A percentile compares a stretch with the other conserved stretches of the same genome.
phyloP scores from a whole-genome alignment of 2,113 vertebrate species.

The Coregonus clupeaformis region DNA sequence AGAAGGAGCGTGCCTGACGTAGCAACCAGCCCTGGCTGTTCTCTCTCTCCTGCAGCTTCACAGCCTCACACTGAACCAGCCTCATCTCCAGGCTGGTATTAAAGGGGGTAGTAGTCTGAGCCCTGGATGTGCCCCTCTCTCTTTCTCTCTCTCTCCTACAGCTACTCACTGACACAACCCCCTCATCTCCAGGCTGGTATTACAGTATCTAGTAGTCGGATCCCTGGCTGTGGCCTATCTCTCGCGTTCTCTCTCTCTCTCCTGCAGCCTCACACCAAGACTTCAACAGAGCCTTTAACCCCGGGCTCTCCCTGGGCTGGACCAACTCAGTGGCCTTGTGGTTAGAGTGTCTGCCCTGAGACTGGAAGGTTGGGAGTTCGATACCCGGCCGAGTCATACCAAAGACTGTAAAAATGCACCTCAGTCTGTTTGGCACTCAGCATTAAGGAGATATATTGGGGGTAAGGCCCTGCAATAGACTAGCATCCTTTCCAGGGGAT shows the following conservation, averaged over 20 bases:
- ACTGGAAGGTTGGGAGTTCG: too few species aligned
- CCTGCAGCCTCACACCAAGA: neutral
- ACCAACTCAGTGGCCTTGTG: too few species aligned
- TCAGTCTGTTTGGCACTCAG: too few species aligned
- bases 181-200: too few species aligned
- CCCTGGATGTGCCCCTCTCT: neutral
- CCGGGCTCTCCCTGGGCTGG: too few species aligned
- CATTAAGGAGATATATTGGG: too few species aligned
- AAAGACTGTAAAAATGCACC: too few species aligned
- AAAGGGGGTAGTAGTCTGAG: neutral
- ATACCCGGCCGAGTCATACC: too few species aligned
- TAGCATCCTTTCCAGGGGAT: too few species aligned
- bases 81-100: neutral
- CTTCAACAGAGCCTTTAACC: too few species aligned
- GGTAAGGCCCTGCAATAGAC: too few species aligned
- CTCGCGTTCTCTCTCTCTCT: conserved; percentile 20
- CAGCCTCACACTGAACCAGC: neutral
- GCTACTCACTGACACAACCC: neutral
- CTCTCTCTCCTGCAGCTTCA: neutral
- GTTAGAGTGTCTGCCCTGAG: too few species aligned
- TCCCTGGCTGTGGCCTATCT: conserved; percentile 21
- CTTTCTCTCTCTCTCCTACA: neutral
- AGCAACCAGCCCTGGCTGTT: neutral
- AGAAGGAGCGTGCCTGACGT: conserved; percentile 11
- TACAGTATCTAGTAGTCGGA: neutral